Evolutionary conservation across 1,140 invertebrate genomes (phyloP), one percentile per base, ranked within the genome.

Genomic region (Heliconius melpomene): DNA sequence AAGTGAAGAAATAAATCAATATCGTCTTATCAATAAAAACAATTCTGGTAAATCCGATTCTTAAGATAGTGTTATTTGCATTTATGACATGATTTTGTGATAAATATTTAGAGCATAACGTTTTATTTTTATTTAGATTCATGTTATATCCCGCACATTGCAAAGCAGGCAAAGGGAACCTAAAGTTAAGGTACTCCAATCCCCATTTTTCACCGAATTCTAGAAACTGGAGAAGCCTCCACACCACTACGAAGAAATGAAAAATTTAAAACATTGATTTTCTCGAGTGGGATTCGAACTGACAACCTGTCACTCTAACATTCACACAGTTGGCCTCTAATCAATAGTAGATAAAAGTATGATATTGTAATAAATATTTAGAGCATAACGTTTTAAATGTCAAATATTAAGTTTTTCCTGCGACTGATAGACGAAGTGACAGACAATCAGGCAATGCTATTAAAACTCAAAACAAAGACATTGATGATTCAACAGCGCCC

Each of bases 401-500:
- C 38, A 23, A 72, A 38, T 1, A 1, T n/a, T 20, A 75, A 78
- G 13, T 7, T 36, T 36, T 36, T 7, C 32, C 32, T 36, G 0
- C 32, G 32, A 36, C 32, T 57, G 46, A 57, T 52, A n/a, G 38
- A 13, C 26, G 23, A 60, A n/a, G 16, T 32, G 40, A 40, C 20
- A 23, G 72, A 57, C 29, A 57, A 60, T 18, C 50, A 26, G 7
- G 23, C 60, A 52, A 23, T n/a, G 20, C 46, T 36, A 57, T 50
- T 50, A 26, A 72, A 57, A 75, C 36, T 72, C n/a, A 72, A 29
- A 52, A 81, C 79, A 77, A 78, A 77, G 79, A 72, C 60, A 50
- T 16, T 70, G 72, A 78, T 81, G 79, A 81, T 50, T 81, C 76
- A 81, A 78, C 79, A 52, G 74, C 70, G 32, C 26, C 60, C 74